Percentiles rank a stretch among this genome's conserved stretches.
Evolutionary conservation across 2,113 vertebrate species (phyloP).

Genomic region (Geococcyx californianus): DNA sequence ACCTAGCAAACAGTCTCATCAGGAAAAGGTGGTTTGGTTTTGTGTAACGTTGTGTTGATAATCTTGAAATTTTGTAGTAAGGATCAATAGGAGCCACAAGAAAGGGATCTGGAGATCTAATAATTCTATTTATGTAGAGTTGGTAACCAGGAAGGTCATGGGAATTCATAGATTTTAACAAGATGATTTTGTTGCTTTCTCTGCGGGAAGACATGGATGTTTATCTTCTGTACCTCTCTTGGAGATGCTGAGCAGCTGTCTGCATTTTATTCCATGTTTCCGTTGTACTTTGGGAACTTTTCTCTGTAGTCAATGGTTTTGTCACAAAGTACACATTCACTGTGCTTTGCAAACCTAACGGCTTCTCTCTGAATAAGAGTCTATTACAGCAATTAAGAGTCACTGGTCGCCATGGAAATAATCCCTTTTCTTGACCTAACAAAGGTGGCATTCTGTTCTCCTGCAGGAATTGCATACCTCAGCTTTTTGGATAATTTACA

Average conservation of each 20-base stretch:
- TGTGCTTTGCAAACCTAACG: background rate
- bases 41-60: background rate
- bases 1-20: background rate
- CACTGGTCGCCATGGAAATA: slow-evolving; percentile 2
- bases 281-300: background rate
- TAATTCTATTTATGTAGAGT: background rate
- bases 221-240: background rate
- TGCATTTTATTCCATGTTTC: background rate
- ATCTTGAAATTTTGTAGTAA: background rate
- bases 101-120: background rate
- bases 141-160: background rate
- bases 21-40: background rate
- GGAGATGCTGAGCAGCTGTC: background rate
- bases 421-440: background rate
- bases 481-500: background rate
- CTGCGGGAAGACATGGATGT: accelerated
- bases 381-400: slow-evolving; percentile 1
- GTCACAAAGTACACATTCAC: background rate
- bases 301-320: background rate
- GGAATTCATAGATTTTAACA: background rate
- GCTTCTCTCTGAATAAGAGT: background rate
- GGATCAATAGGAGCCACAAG: background rate
- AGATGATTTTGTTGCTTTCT: background rate
- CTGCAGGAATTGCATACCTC: background rate
- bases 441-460: background rate